Evolutionary conservation across 1,140 invertebrate genomes (phyloP), one percentile per base, ranked within the genome.

Genomic region (Zophobas atratus): DNA sequence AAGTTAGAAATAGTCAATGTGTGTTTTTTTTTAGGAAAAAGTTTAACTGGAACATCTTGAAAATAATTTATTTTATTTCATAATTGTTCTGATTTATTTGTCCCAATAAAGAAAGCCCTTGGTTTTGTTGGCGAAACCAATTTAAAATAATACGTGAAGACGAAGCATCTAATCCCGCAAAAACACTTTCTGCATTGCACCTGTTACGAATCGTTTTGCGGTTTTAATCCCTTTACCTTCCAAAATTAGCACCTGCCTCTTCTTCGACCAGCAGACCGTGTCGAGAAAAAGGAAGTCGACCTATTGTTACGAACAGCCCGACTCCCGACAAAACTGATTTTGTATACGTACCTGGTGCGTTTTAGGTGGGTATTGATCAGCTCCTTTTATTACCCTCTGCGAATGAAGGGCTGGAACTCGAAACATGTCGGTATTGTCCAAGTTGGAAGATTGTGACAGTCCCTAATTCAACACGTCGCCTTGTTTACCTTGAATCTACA

Each of bases 291-390:
- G 60, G 60, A 67, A 67, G 60, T 48, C 20, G 43, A 67, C 32
- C 60, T 48, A 46, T 67, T 67, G 60, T 67, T 20, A 20, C 20
- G 20, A 20, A 20, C 20, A 20, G 20, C 20, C 20, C 20, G 20
- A 20, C 20, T 67, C 38, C 39, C 39, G 20, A 39, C 60, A 67
- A 43, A 67, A 67, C 43, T 67, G 41, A 67, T 67, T 34, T 67
- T 67, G 60, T 67, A 67, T 67, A 67, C 38, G 60, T 67, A 67
- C 60, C 60, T 67, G 60, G 60, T 67, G 41, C 43, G 38, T 43
- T 67, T 67, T 39, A 67, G 38, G 38, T 67, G n/a, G 32, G 36
- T 67, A 67, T 67, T 43, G 60, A 67, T 67, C 60, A 39, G 38
- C 34, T 67, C 39, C 5, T 8, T 8, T 36, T 2, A 36, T 8